Conservation (phyloP, 2,888 invertebrate species). For the Chouioia cunea region DNA sequence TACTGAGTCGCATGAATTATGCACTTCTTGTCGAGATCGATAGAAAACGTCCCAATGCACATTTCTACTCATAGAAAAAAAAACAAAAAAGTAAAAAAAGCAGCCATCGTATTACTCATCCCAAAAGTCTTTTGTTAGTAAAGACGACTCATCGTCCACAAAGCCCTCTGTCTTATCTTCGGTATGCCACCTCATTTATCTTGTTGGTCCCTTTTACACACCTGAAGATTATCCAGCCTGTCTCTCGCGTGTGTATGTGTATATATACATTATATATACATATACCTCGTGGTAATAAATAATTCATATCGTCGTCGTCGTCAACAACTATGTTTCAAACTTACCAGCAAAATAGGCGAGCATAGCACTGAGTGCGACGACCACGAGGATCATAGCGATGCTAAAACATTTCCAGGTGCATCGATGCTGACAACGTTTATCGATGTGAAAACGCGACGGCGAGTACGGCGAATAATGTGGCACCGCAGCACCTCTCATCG, state of each 20-base stretch:
- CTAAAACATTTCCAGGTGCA: conserved; percentile 98
- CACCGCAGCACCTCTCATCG: conserved; percentile 78
- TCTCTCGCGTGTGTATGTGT: neutral
- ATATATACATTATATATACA: no score
- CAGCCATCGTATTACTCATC: no score
- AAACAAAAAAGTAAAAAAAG: no score
- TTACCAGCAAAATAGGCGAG: conserved; percentile 96
- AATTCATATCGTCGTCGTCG: neutral
- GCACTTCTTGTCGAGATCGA: conserved; percentile 6
- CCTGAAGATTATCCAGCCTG: neutral
- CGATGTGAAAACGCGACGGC: conserved; percentile 93
- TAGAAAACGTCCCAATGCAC: no score
- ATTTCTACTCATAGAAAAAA: no score
- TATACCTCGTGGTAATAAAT: neutral
- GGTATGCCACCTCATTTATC: neutral
- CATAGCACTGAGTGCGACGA: conserved; percentile 92
- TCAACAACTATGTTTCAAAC: conserved; percentile 57
- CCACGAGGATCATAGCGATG: conserved; percentile 91
- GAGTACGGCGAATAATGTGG: conserved; percentile 91
- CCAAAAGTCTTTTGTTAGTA: no score
- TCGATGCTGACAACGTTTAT: conserved; percentile 92
- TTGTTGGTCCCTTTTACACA: neutral
- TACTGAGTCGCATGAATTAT: conserved; percentile 29
- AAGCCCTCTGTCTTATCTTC: neutral
- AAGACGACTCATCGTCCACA: neutral